Evolutionary conservation across 2,888 invertebrate genomes (phyloP), one percentile per base, ranked within the genome.

Genomic region (Phyto melanocephala): DNA sequence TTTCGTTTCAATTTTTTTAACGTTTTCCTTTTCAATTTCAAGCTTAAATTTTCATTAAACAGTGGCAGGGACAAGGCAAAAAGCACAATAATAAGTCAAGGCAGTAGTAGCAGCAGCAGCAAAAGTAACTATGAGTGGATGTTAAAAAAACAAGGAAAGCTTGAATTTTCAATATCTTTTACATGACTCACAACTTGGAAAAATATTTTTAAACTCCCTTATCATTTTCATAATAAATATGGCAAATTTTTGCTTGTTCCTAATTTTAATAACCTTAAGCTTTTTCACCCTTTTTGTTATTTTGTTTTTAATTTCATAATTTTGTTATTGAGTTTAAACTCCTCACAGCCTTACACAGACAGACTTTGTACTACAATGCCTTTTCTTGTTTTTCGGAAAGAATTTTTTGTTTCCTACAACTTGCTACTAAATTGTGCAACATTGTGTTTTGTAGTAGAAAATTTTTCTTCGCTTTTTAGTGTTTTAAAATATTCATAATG

Each of bases 11-110:
- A 8, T 52, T 50, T 45, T 33, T 45, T 52, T 42, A 42, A 42
- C 20, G 11, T 45, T 24, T 17, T 52, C 15, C 24, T 50, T 72
- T 86, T 75, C 72, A 60, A 71, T 50, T 82, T 77, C 47, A 65
- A 84, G 74, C 70, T 68, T 71, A 74, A 56, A 54, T 54, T 47
- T 56, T 47, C 37, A 33, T 67, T 76, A 5, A 11, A 52, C 10
- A n/a, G 17, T 10, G 52, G 17, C 56, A 72, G 68, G 56, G 47
- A 28, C 65, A 75, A 65, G 75, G 65, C 40, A 33, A 74, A 17
- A 22, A 7, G n/a, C 13, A 40, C n/a, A 67, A 72, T 24, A 72
- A 79, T 71, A 68, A 68, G 40, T n/a, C 56, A 35, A 65, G 56
- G 74, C 17, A 45, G 17, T 13, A 45, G 5, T 7, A 67, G 15